Evolutionary conservation across 2,888 invertebrate species (phyloP), one percentile per base, ranked within the genome.

Genomic region (Meteorus colon): DNA sequence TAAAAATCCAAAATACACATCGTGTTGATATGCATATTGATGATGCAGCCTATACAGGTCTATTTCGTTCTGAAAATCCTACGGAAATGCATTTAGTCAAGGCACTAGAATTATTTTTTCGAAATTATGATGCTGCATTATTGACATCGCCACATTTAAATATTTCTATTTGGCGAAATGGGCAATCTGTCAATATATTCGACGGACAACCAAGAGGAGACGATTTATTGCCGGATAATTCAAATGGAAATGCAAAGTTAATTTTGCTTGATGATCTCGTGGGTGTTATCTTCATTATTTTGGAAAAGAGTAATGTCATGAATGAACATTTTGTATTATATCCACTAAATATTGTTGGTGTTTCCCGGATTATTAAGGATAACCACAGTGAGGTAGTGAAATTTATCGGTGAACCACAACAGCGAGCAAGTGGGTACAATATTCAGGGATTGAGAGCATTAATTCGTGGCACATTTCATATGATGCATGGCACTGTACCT

Each of bases 321-420:
- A 86, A 88, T 37, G 88, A 88, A 66, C 78, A 84, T 0, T 89
- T 88, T 69, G 84, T 87, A 0, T 77, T 89, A 1, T 83, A 87
- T 62, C 76, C 81, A 0, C 80, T 88, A 10, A 72, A 63, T 0
- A 77, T 88, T 2, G 77, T 60, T 4, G 81, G 81, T 2, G 79
- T 83, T 0, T 62, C 81, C 3, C 80, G 81, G 19, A 72, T 76
- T 0, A 45, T 75, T 16, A 72, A 78, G 1, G 77, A 81, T n/a
- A 80, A 82, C 12, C 67, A 76, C 4, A 79, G 79, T 2, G 80
- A 82, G 8, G 77, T 73, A 0, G 80, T 80, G 1, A 81, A 78
- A 48, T 48, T 73, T 0, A 48, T 82, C 8, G 80, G 74, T 0
- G 80, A 82, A 45, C 84, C 86, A 0, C 80, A 76, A 29, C 80